A percentile compares a stretch with the other conserved stretches of the same genome.
Evolutionary conservation across 1,140 invertebrate species (phyloP).

Genomic region (Fopius arisanus): DNA sequence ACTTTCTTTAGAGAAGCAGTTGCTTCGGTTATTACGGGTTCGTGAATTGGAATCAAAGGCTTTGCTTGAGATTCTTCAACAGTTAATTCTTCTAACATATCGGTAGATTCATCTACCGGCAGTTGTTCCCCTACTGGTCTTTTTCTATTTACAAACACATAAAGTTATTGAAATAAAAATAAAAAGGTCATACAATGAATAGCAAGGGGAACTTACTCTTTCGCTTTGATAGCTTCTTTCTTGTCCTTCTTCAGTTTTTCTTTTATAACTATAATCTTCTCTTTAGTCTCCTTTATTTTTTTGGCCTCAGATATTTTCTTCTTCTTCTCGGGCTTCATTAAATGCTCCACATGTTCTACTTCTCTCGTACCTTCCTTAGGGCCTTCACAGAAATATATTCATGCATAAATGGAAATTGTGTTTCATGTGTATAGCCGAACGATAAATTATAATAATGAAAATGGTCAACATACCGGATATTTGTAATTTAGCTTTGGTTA

Average conservation of each 20-base stretch:
- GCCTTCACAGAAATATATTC: conserved; percentile 33
- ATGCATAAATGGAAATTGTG: not conserved
- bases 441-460: not conserved
- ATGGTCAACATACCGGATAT: conserved; percentile 66
- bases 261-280: conserved; percentile 66
- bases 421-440: too few relatives aligned
- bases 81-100: conserved; percentile 58
- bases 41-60: conserved; percentile 60
- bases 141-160: conserved; percentile 46
- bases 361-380: conserved; percentile 40
- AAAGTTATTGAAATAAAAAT: conserved; percentile 16
- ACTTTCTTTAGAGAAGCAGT: conserved; percentile 71
- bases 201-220: conserved; percentile 50
- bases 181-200: conserved; percentile 19
- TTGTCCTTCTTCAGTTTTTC: conserved; percentile 64
- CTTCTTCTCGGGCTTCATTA: conserved; percentile 54
- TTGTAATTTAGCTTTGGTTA: conserved; percentile 80
- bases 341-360: conserved; percentile 54
- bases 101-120: conserved; percentile 61
- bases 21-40: conserved; percentile 70
- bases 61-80: conserved; percentile 51
- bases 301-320: conserved; percentile 61
- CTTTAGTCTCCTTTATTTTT: conserved; percentile 67
- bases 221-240: conserved; percentile 55
- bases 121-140: conserved; percentile 65